Percentiles rank a stretch among this genome's conserved stretches.
phyloP scores from a whole-genome alignment of 35 echinoderm and acorn worm species.

The Lytechinus variegatus region DNA sequence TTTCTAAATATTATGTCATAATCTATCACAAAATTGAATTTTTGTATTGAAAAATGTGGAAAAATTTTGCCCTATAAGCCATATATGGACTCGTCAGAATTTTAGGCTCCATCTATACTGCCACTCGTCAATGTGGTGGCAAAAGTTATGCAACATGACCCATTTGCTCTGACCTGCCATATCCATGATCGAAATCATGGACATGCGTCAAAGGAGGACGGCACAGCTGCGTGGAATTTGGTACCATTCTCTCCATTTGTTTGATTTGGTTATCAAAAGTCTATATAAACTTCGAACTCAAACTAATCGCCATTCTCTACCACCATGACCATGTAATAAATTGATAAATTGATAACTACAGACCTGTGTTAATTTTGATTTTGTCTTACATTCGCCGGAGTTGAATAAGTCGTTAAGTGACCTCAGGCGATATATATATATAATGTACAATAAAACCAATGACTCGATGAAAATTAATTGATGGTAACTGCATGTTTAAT shows the following conservation, averaged over 20 bases:
- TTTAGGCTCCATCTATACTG: too few relatives aligned
- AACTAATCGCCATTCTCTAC: not conserved
- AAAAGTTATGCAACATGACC: too few relatives aligned
- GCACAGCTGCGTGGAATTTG: not conserved
- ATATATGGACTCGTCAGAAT: too few relatives aligned
- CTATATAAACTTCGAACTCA: not conserved
- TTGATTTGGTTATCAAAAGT: not conserved
- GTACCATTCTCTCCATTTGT: not conserved
- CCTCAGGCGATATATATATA: not conserved
- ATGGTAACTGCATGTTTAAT: not conserved
- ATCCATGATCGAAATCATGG: not conserved
- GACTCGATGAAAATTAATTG: not conserved
- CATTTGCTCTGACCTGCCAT: too few relatives aligned
- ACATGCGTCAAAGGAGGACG: not conserved
- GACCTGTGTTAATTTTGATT: not conserved
- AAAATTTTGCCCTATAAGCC: too few relatives aligned
- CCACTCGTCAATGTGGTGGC: too few relatives aligned
- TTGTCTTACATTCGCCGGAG: not conserved
- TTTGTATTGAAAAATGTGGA: too few relatives aligned
- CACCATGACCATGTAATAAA: not conserved
- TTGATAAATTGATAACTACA: not conserved
- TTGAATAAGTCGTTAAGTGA: conserved; percentile 1
- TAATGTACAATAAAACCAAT: not conserved
- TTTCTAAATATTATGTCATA: too few relatives aligned
- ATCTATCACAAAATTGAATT: too few relatives aligned